Evolutionary conservation across 2,797 vertebrate species (phyloP).

Genomic region (Hipposideros larvatus): DNA sequence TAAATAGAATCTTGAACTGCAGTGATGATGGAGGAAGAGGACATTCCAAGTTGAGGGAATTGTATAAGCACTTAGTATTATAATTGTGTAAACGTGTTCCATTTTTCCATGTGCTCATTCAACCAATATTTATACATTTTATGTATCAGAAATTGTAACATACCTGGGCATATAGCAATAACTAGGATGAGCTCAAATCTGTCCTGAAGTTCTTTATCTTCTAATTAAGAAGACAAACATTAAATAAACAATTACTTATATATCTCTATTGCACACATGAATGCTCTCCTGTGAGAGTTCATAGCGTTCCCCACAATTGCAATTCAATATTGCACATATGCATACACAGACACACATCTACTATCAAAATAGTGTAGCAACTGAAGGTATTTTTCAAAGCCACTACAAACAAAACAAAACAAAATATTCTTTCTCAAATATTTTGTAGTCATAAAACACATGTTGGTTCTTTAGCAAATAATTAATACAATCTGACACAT

Average conservation of each 20-base stretch:
- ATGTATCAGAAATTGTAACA: background rate
- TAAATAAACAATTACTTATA: background rate
- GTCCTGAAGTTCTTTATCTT: background rate
- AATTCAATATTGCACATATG: background rate
- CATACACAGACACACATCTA: background rate
- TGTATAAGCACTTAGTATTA: background rate
- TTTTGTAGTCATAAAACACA: background rate
- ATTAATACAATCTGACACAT: background rate
- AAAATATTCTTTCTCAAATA: background rate
- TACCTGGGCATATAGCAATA: background rate
- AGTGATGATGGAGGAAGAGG: background rate
- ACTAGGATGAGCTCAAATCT: background rate
- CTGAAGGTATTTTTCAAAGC: background rate
- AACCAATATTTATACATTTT: background rate
- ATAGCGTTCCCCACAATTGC: background rate
- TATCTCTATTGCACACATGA: background rate
- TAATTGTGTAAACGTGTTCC: background rate
- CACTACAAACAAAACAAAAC: background rate
- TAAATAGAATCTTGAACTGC: background rate
- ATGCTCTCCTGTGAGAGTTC: background rate
- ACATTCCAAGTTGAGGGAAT: background rate
- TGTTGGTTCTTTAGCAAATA: conserved; percentile 6
- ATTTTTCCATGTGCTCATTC: background rate
- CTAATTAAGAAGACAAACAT: background rate
- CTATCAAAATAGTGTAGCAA: background rate